phyloP scores from a whole-genome alignment of 2,797 vertebrate genomes.

The Schizothorax lantsangensis region DNA sequence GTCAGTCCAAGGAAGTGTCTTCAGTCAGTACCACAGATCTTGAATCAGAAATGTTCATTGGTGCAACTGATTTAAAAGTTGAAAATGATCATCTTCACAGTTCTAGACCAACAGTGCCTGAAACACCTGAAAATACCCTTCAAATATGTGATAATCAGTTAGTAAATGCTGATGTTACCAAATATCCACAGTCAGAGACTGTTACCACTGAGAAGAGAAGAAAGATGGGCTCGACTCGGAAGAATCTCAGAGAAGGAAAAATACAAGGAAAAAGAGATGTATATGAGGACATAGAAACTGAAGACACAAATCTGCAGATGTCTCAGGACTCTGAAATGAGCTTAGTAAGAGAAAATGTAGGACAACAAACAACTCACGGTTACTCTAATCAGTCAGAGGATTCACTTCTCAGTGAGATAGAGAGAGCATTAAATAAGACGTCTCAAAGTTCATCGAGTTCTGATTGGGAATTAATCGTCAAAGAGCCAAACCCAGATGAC shows the following conservation, averaged over 20 bases:
- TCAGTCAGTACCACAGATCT: neutral
- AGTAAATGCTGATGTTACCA: slow-evolving; percentile 5
- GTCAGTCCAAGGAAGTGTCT: neutral
- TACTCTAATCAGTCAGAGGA: slow-evolving; percentile 19
- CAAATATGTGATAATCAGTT: slow-evolving; percentile 13
- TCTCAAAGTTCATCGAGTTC: slow-evolving; percentile 27
- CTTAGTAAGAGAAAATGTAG: neutral
- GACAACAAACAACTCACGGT: slow-evolving; percentile 15
- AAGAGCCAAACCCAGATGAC: neutral
- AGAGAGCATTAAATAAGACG: slow-evolving; percentile 34
- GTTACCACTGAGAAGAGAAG: slow-evolving; percentile 53
- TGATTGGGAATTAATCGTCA: neutral
- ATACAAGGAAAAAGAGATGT: neutral
- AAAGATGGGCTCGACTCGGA: slow-evolving; percentile 67
- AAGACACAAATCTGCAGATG: slow-evolving; percentile 17
- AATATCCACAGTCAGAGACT: slow-evolving; percentile 2
- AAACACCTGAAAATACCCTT: neutral
- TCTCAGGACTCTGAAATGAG: neutral
- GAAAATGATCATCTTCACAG: neutral
- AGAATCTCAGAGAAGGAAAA: slow-evolving; percentile 18
- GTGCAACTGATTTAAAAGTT: slow-evolving; percentile 1
- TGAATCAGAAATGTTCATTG: slow-evolving; percentile 2
- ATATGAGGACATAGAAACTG: slow-evolving; percentile 14
- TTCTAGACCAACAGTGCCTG: neutral
- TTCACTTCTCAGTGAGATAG: slow-evolving; percentile 57